Base-by-base conservation (phyloP, 2,888 invertebrate species). In the Hyppa rectilinea region DNA sequence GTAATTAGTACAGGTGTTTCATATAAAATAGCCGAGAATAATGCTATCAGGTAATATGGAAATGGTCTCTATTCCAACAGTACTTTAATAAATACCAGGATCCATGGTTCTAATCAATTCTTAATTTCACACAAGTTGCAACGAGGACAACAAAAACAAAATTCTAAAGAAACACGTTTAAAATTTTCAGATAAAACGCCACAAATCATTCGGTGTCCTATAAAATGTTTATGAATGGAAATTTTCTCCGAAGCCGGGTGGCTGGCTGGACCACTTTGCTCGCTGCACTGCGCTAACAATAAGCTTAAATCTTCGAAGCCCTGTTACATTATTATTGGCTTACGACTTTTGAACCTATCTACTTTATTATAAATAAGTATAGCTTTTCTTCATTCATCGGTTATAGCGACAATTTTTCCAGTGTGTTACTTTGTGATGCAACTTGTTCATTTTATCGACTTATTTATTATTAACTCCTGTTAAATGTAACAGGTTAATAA, bases 211-310 rank as follows among this genome's bases (percentile, higher is more conserved):
- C 20, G 52, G 36, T 43, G 52, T 50, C 59, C 63, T 63, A 80
- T 80, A 77, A 80, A 80, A 77, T 80, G 75, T 80, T 80, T 77
- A 77, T 75, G 75, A 80, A 80, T 75, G 61, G 50, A 59, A 67
- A 59, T 60, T 53, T 80, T 80, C 77, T 49, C 53, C 40, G 62
- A 59, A 68, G 68, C 59, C 50, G n/a, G 50, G 31, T 36, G 52
- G 47, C 29, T 26, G 40, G 34, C 23, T 56, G 55, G 58, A 58
- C 52, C 75, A 67, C 71, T 76, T 78, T 61, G 70, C 56, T 80
- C 75, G 53, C 69, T 70, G 64, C 76, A 43, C 45, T 64, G 53
- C 62, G 62, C 66, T 63, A 62, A 71, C 71, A 78, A 78, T 78
- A 77, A 71, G 81, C 62, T 78, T 81, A 81, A 76, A 77, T 77